phyloP scores from a whole-genome alignment of 2,888 invertebrate genomes.

The Eugnorisma glareosa region DNA sequence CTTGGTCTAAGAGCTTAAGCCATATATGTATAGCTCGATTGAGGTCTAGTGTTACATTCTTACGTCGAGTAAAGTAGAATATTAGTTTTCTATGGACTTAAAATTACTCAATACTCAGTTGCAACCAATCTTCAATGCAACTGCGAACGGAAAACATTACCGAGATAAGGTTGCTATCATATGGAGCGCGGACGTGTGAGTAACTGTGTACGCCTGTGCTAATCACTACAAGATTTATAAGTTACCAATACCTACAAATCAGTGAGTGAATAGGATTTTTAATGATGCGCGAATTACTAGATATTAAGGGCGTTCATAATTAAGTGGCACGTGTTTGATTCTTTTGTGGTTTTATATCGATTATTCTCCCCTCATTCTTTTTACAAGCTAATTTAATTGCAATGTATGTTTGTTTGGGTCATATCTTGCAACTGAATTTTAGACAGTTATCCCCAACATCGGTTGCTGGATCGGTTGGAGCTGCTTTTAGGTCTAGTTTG shows the following conservation, averaged over 20 bases:
- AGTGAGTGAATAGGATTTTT: constrained; percentile 9
- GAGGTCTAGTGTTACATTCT: neutral
- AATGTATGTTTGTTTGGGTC: neutral
- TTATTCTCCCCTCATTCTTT: neutral
- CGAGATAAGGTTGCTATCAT: constrained; percentile 32
- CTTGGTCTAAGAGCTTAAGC: neutral
- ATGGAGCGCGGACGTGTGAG: neutral
- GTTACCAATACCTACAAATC: constrained; percentile 17
- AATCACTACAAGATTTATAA: constrained; percentile 24
- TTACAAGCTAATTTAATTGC: neutral
- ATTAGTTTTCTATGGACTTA: neutral
- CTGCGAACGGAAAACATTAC: constrained; percentile 20
- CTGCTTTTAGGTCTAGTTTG: neutral
- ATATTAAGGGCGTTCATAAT: neutral
- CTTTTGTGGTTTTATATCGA: neutral
- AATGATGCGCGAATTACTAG: neutral
- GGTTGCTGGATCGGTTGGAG: no score
- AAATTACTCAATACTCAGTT: constrained; percentile 15
- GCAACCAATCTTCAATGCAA: constrained; percentile 13
- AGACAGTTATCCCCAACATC: no score
- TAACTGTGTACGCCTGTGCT: neutral
- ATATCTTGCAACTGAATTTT: no score
- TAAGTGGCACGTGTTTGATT: neutral
- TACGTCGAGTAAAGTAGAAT: neutral
- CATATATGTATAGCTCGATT: neutral